Percentiles rank a stretch among this genome's conserved stretches.
These are phyloP conservation scores for Tuberolachnus salignus DNA, from an alignment of 2,888 invertebrate species.

Conservation along the genomic window DNA sequence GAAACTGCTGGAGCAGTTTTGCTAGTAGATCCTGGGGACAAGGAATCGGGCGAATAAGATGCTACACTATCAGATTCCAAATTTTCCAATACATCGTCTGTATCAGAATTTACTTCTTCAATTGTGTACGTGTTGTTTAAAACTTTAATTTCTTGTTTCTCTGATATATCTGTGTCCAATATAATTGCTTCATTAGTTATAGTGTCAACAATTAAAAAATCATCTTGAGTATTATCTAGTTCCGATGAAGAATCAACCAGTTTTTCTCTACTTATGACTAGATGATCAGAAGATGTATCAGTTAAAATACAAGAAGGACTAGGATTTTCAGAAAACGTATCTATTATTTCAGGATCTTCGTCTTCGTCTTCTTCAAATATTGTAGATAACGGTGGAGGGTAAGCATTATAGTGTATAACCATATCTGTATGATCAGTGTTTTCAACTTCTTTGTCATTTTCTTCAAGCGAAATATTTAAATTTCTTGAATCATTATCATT, in stretches of 20 bases:
- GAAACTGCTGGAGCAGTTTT: constrained; percentile 57
- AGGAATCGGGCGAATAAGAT: constrained; percentile 55
- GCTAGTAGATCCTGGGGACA: constrained; percentile 57
- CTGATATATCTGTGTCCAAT: constrained; percentile 61
- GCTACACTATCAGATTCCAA: constrained; percentile 56
- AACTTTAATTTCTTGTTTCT: constrained; percentile 36
- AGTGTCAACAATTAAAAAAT: constrained; percentile 65
- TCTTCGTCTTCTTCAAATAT: constrained; percentile 69
- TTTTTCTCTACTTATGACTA: constrained; percentile 51
- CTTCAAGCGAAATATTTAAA: constrained; percentile 43
- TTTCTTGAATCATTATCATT: constrained; percentile 52
- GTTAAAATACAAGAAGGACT: constrained; percentile 56
- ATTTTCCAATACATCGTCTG: constrained; percentile 52
- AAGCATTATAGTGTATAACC: constrained; percentile 65
- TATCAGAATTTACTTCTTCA: constrained; percentile 54
- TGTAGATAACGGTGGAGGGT: constrained; percentile 68
- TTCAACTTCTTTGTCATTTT: constrained; percentile 15
- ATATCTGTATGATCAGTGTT: constrained; percentile 57
- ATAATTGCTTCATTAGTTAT: constrained; percentile 65
- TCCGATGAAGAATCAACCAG: constrained; percentile 45
- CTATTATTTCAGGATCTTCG: constrained; percentile 59
- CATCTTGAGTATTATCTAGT: constrained; percentile 61
- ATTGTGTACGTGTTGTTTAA: constrained; percentile 58
- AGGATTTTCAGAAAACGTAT: constrained; percentile 56
- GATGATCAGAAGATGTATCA: constrained; percentile 46